Percentiles rank a stretch among this genome's conserved stretches.
These are phyloP conservation scores for Bombyx huttoni DNA, from an alignment of 2,888 invertebrate species.

Conservation along the genomic window DNA sequence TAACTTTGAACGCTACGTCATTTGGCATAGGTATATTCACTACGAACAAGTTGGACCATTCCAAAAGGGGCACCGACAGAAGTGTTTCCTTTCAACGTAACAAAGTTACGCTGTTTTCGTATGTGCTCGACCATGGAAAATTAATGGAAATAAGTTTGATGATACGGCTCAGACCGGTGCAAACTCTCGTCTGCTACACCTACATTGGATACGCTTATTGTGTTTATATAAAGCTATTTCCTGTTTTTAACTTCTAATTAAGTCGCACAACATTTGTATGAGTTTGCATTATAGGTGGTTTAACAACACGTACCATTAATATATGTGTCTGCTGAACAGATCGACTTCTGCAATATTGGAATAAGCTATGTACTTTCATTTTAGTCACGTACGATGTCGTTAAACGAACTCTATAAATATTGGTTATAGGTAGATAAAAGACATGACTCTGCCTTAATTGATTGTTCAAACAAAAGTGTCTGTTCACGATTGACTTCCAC, in stretches of 20 bases:
- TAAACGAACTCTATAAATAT: constrained; percentile 4
- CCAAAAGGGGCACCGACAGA: constrained; percentile 2
- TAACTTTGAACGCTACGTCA: not conserved
- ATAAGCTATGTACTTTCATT: constrained; percentile 12
- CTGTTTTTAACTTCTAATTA: constrained; percentile 3
- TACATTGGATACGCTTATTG: constrained; percentile 11
- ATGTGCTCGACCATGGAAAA: constrained; percentile 25
- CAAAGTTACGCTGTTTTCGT: constrained; percentile 30
- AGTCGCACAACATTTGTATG: no score
- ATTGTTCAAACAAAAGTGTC: no score
- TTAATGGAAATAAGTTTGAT: constrained; percentile 30
- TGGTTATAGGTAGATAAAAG: not conserved
- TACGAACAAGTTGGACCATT: not conserved
- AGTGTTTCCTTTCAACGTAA: constrained; percentile 22
- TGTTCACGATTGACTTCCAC: no score
- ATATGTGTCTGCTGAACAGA: not conserved
- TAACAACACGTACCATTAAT: not conserved
- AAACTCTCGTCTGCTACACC: constrained; percentile 19
- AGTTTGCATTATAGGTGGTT: not conserved
- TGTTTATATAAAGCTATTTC: constrained; percentile 20
- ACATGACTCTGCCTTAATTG: no score
- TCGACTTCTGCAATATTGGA: not conserved
- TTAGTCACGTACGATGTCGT: constrained; percentile 15
- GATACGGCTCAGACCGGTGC: constrained; percentile 23
- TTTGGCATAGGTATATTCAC: not conserved